These are phyloP conservation scores for Chrysolina americana DNA, from an alignment of 2,888 invertebrate genomes.

Conservation along the genomic window DNA sequence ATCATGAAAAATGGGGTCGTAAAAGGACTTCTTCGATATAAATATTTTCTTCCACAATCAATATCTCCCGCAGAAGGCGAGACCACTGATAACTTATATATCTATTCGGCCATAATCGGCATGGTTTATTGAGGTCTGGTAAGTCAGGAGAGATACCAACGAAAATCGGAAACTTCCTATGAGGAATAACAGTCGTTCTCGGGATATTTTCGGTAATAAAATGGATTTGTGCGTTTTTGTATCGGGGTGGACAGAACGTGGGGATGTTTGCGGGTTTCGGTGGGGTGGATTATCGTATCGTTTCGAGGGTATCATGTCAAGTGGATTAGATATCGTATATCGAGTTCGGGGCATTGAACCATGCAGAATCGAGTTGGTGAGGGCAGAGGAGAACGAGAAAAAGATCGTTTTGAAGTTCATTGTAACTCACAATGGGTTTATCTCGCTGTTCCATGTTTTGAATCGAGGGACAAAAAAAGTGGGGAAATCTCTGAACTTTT, in stretches of 20 bases:
- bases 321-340: conserved; percentile 19
- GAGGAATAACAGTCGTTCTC: conserved; percentile 31
- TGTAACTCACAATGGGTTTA: too few relatives aligned
- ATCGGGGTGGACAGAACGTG: neutral
- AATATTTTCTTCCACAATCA: conserved; percentile 32
- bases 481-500: too few relatives aligned
- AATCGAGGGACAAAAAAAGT: too few relatives aligned
- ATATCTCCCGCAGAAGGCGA: conserved; percentile 17
- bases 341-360: neutral
- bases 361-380: too few relatives aligned
- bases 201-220: conserved; percentile 35
- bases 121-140: conserved; percentile 28
- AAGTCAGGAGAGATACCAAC: conserved; percentile 22
- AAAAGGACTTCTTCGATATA: conserved; percentile 32
- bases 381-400: too few relatives aligned
- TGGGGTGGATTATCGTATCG: conserved; percentile 17
- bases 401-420: too few relatives aligned
- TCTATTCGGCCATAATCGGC: conserved; percentile 25
- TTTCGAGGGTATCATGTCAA: neutral
- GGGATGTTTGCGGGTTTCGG: neutral
- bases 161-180: conserved; percentile 27
- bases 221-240: conserved; percentile 28
- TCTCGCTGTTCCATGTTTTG: too few relatives aligned
- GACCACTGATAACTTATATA: conserved; percentile 29
- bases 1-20: conserved; percentile 36